Base-by-base conservation (phyloP, 2,888 invertebrate species). In the Metopia argyrocephala region DNA sequence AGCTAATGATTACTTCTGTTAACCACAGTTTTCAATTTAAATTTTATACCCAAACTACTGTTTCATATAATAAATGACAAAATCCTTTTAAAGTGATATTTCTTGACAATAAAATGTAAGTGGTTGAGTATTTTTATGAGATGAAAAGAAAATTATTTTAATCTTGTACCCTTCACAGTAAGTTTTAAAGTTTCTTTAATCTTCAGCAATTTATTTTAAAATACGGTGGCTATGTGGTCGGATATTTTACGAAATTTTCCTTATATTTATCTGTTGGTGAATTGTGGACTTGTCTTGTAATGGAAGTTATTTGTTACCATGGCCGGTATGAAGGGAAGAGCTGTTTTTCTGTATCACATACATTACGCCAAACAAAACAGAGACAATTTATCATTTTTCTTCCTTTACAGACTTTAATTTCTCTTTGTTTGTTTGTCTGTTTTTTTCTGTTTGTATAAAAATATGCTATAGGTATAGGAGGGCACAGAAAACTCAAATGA, bases 341-440 rank as follows among this genome's bases (percentile, higher is more conserved):
- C 38, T 15, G 15, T 12, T 38, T 2, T 4, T 12, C 4, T 38
- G 38, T 38, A 7, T 18, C 7, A 28, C 18, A 27, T 27, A 25
- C 27, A 48, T 38, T 50, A 50, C 15, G 38, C 23, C 48, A 23
- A 23, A 38, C 23, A 31, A 57, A 65, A 52, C 56, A 69, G 18
- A 18, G 31, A 52, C 69, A 69, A 74, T 79, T 74, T 79, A 79
- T 79, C 74, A 74, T 79, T 21, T 48, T 61, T 18, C 12, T 38
- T 31, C 12, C 23, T 62, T 68, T 65, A 50, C 48, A 15, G 38
- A 54, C 21, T 64, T 65, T 74, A 23, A 65, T 59, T 61, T 65
- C 45, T 38, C 46, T 65, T 69, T 52, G n/a, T 54, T 54, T 21
- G 46, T 59, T 62, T 50, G 7, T 45, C 1, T 59, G n/a, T 50